Base-by-base conservation (phyloP, 2,113 vertebrate genomes). In the Calcarius ornatus region DNA sequence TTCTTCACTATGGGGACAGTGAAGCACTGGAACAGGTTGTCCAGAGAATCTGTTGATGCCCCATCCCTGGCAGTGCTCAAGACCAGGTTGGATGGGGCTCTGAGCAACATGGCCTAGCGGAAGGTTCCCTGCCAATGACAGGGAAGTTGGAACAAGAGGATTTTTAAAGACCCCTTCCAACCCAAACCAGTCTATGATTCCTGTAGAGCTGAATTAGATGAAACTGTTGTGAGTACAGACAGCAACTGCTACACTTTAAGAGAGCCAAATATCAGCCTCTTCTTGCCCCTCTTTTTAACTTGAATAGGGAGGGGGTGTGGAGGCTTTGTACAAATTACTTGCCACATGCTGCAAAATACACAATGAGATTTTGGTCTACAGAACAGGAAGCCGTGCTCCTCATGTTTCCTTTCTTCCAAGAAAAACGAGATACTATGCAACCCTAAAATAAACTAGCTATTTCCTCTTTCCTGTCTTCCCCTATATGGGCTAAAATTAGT, bases 331-430 rank as follows among this genome's bases (percentile, higher is more conserved):
- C 27, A 51, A 82, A 59, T 48, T 68, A 7, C 53, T 81, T 86
- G 53, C 10, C 43, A 48, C n/a, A 40, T 40, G 27, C 37, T 64
- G 51, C 47, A 92, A 95, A 88, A 73, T 7, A 51, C 0, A 2
- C 35, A 71, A 25, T 7, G 15, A 79, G 70, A n/a, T 86, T 81
- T 85, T 64, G 61, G 57, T 92, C 28, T 87, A 40, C 64, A 90
- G 93, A 50, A 93, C 81, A 94, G 92, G 93, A 95, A 97, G 68
- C n/a, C 84, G 82, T 28, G 59, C 86, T 93, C 81, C 64, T 91
- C 87, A 78, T 66, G 33, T 51, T 88, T 95, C 85, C 85, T 82
- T 83, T 92, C 87, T 93, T 94, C 84, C 81, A 93, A 54, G 92
- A 96, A 91, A 88, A 93, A 30, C 2, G 33, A 95, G 81, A 63